Evolutionary conservation across 1,140 invertebrate species (phyloP).

Genomic region (Camponotus vicinus): DNA sequence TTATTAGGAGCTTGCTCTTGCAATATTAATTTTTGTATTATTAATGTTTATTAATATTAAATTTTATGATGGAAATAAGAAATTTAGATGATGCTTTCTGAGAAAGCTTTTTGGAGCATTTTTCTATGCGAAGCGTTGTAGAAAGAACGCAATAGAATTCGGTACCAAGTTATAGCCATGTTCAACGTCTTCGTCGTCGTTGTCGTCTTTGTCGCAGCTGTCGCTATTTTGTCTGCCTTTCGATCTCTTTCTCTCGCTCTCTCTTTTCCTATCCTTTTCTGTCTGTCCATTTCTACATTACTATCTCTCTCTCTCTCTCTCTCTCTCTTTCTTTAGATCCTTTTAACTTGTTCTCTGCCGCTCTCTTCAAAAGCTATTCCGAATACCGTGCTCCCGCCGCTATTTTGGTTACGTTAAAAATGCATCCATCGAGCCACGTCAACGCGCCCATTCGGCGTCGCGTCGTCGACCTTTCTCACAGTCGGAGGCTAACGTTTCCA

Average conservation of each 20-base stretch:
- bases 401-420: slow-evolving; percentile 84
- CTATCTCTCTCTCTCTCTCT: slow-evolving; percentile 35
- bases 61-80: background rate
- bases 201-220: slow-evolving; percentile 76
- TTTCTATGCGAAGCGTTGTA: slow-evolving; percentile 6
- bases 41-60: background rate
- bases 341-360: slow-evolving; percentile 54
- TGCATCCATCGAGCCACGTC: slow-evolving; percentile 80
- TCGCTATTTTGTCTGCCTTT: slow-evolving; percentile 80
- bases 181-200: slow-evolving; percentile 55
- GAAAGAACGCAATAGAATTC: slow-evolving; percentile 47
- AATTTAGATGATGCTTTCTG: background rate
- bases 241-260: slow-evolving; percentile 20
- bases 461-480: slow-evolving; percentile 70
- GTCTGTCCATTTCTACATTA: background rate
- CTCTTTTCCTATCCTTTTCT: background rate
- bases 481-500: slow-evolving; percentile 40
- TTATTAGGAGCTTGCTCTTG: background rate
- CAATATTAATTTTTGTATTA: background rate
- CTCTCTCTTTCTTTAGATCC: slow-evolving; percentile 37
- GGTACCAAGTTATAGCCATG: slow-evolving; percentile 16
- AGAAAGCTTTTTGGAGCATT: background rate
- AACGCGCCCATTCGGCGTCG: slow-evolving; percentile 76
- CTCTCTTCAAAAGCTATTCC: slow-evolving; percentile 57
- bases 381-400: slow-evolving; percentile 69